Evolutionary conservation across 2,797 vertebrate species (phyloP), one percentile per base, ranked within the genome.

Genomic region (Zenarchopterus dispar): DNA sequence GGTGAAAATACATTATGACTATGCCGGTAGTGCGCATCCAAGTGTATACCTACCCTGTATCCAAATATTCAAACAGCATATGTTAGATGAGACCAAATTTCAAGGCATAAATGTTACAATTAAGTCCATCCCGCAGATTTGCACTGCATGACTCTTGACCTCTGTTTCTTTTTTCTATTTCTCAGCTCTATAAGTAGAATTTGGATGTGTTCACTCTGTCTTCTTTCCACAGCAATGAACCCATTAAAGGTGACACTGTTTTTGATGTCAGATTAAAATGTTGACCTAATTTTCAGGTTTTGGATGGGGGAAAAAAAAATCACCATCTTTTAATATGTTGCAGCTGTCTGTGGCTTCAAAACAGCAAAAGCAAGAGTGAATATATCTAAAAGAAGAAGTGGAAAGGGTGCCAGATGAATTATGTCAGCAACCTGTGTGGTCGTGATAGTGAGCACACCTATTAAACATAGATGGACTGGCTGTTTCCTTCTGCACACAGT

Each of bases 401-500:
- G 19, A 66, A 21, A 43, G 22, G 22, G 7, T 16, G 21, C 58
- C 9, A 45, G 19, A 21, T 46, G 19, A 46, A 21, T 2, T 13
- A 19, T 56, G 36, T 48, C 59, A 74, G 18, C 54, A 55, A 24
- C 41, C 52, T 66, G 31, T 63, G 58, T 58, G 41, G 48, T 64
- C 61, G 65, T 24, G 33, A 36, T 36, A 4, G 33, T 10, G 21
- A 73, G 45, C 43, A 61, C 21, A 44, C 66, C 23, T 64, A 43
- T 61, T 67, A 51, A 73, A 78, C 47, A 8, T 21, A 43, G 16
- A 70, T 39, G 22, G 9, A 63, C 50, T 36, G 17, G 54, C 33
- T 19, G 17, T 73, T 73, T 66, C 55, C 42, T 52, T 69, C 53
- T 64, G 59, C 69, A 52, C 69, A 63, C 42, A 39, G 52, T 51